Percentiles rank a stretch among this genome's conserved stretches.
phyloP scores from a whole-genome alignment of 2,113 vertebrate species.

The Syngnathus floridae region DNA sequence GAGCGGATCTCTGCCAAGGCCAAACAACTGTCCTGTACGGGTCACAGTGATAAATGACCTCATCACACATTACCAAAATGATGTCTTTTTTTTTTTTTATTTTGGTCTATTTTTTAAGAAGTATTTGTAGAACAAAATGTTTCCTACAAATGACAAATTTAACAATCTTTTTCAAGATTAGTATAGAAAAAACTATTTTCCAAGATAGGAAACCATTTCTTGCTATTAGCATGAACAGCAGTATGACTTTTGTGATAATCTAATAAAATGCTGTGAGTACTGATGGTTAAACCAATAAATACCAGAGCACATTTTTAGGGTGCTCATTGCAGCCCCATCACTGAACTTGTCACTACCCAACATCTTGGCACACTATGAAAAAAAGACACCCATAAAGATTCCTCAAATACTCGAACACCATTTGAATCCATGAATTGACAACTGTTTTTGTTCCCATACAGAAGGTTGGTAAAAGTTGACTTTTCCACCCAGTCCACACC shows the following conservation, averaged over 20 bases:
- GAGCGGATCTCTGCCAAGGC: not conserved
- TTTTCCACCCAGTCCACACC: constrained; percentile 39
- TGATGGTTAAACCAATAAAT: not conserved
- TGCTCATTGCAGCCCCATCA: not conserved
- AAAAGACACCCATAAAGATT: not conserved
- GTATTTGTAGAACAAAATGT: no score
- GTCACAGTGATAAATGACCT: not conserved
- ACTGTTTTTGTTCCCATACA: constrained; percentile 47
- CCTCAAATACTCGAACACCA: not conserved
- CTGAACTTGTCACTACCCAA: not conserved
- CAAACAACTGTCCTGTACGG: not conserved
- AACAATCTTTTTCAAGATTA: not conserved
- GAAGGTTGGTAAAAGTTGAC: constrained; percentile 37
- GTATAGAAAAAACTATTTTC: not conserved
- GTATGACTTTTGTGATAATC: not conserved
- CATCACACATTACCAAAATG: not conserved
- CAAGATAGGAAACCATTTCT: not conserved
- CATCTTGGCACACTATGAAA: not conserved
- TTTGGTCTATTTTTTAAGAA: no score
- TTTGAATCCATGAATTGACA: constrained; percentile 6
- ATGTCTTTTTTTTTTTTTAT: no score
- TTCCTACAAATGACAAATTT: no score
- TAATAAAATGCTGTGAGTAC: not conserved
- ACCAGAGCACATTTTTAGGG: not conserved
- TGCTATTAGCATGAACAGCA: not conserved